Evolutionary conservation across 2,113 vertebrate species (phyloP).

Genomic region (Noctilio leporinus): DNA sequence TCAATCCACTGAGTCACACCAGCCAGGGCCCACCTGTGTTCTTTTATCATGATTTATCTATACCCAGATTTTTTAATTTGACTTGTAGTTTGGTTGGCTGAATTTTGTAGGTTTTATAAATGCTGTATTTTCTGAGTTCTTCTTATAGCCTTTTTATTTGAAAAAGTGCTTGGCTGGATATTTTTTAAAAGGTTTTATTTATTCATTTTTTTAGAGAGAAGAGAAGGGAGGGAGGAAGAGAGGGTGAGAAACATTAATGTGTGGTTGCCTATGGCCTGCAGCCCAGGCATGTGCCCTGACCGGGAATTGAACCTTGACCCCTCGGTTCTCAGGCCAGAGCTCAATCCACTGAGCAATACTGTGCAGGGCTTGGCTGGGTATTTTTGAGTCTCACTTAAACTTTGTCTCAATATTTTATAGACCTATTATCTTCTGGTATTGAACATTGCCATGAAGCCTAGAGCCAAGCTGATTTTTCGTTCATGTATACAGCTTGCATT

Average conservation of each 20-base stretch:
- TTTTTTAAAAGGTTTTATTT: no score
- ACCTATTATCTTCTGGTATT: conserved; percentile 5
- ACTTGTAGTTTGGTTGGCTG: conserved; percentile 16
- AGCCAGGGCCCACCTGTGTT: background rate
- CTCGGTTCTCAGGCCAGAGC: no score
- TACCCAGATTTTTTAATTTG: background rate
- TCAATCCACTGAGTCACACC: no score
- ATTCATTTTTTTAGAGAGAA: no score
- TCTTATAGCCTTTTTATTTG: conserved; percentile 18
- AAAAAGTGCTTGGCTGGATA: background rate
- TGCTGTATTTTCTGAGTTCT: background rate
- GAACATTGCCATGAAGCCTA: background rate
- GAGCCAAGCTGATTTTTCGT: conserved; percentile 1
- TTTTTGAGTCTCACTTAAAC: background rate
- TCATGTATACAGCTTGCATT: background rate
- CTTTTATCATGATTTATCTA: background rate
- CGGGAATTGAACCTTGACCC: no score
- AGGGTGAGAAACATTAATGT: no score
- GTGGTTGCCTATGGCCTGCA: no score
- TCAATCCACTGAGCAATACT: no score
- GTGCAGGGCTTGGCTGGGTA: background rate
- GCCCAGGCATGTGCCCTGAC: no score
- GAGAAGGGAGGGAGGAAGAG: no score
- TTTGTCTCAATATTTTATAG: conserved; percentile 3
- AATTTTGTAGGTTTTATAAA: background rate